Percentiles rank a stretch among this genome's conserved stretches.
These are phyloP conservation scores for Macrosoma leucophasiata DNA, from an alignment of 2,888 invertebrate species.

Conservation along the genomic window DNA sequence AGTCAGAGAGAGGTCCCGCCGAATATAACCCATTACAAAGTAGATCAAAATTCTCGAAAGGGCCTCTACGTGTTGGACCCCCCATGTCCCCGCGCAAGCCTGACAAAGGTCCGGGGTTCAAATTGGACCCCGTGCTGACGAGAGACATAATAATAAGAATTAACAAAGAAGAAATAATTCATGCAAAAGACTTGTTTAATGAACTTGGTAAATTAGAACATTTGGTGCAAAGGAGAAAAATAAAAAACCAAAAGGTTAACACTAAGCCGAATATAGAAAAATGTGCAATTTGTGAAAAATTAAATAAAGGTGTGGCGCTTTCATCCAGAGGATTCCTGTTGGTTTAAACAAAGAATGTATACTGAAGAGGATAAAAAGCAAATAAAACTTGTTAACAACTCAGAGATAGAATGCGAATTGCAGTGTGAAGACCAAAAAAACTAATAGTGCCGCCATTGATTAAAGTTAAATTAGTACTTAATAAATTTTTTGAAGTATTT, in stretches of 20 bases:
- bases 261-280: neutral
- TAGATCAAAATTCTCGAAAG: too few species aligned
- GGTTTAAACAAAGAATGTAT: slow-evolving; percentile 5
- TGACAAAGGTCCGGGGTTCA: too few species aligned
- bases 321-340: slow-evolving; percentile 5
- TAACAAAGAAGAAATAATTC: neutral
- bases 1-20: too few species aligned
- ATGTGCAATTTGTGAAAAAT: slow-evolving; percentile 6
- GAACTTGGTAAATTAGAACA: neutral
- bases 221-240: neutral
- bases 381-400: slow-evolving; percentile 12
- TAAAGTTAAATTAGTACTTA: too few species aligned
- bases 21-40: too few species aligned
- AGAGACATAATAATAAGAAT: too few species aligned
- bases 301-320: slow-evolving; percentile 7
- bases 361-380: neutral
- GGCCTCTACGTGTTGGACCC: too few species aligned
- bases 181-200: neutral
- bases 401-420: slow-evolving; percentile 19
- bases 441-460: slow-evolving; percentile 27
- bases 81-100: too few species aligned
- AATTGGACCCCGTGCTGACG: too few species aligned
- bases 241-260: neutral
- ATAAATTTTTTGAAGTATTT: too few species aligned
- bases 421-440: slow-evolving; percentile 24